Evolutionary conservation across 2,888 invertebrate species (phyloP).

Genomic region (Lathronympha strigana): DNA sequence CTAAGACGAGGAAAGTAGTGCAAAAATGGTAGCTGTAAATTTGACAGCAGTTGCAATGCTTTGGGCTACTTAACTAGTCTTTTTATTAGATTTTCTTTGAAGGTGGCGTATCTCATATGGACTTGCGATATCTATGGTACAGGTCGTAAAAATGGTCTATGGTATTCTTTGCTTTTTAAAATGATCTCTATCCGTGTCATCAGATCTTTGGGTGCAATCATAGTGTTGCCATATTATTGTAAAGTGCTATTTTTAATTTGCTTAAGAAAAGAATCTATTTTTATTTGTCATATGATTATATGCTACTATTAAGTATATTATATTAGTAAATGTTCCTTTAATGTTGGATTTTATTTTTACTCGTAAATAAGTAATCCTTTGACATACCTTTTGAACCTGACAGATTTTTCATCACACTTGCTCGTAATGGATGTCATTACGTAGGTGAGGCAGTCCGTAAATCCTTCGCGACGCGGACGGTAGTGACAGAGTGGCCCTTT

Average conservation of each 20-base stretch:
- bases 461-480: too few species aligned
- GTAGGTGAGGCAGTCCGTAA: too few species aligned
- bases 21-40: too few species aligned
- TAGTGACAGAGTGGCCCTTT: too few species aligned
- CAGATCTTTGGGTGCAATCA: slow-evolving; percentile 55
- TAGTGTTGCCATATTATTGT: slow-evolving; percentile 55
- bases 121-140: slow-evolving; percentile 31
- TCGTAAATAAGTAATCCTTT: slow-evolving; percentile 1
- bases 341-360: slow-evolving; percentile 22
- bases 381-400: too few species aligned
- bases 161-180: slow-evolving; percentile 40
- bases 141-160: slow-evolving; percentile 13
- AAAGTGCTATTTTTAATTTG: slow-evolving; percentile 40
- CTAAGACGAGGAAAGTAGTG: too few species aligned
- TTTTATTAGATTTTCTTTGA: too few species aligned
- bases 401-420: too few species aligned
- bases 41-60: too few species aligned
- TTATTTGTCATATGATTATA: slow-evolving; percentile 27
- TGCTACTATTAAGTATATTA: slow-evolving; percentile 24
- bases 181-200: slow-evolving; percentile 62
- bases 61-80: too few species aligned
- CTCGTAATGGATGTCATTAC: too few species aligned
- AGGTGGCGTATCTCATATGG: not conserved
- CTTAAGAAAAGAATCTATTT: slow-evolving; percentile 40
- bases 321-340: slow-evolving; percentile 33